These are phyloP conservation scores for Tautogolabrus adspersus DNA, from an alignment of 2,113 vertebrate species.

Conservation along the genomic window DNA sequence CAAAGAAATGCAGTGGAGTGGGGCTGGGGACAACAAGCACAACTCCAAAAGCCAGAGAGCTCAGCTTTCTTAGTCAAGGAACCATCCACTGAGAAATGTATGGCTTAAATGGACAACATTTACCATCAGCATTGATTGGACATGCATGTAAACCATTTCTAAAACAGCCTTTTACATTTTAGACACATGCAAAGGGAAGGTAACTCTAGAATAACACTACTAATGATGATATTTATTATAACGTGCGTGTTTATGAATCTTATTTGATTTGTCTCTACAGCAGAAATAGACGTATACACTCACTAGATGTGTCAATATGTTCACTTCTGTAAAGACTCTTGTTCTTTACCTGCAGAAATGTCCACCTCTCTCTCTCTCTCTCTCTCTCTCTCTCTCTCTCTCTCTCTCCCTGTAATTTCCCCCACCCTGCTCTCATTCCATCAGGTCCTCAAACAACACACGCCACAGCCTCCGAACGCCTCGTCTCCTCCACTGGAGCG, in stretches of 20 bases:
- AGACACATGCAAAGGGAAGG: not conserved
- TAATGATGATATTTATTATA: not conserved
- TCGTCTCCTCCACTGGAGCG: constrained; percentile 63
- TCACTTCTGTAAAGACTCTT: not conserved
- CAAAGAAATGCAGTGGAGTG: too few relatives aligned
- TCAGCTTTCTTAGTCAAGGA: too few relatives aligned
- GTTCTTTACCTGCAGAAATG: constrained; percentile 16
- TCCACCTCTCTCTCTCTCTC: constrained; percentile 17
- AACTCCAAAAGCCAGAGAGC: too few relatives aligned
- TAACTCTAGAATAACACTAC: not conserved
- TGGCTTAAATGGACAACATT: too few relatives aligned
- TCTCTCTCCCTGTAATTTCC: constrained; percentile 29
- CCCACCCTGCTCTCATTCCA: constrained; percentile 65
- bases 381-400: constrained; percentile 8
- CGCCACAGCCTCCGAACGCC: constrained; percentile 57
- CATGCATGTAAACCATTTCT: too few relatives aligned
- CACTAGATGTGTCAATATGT: too few relatives aligned
- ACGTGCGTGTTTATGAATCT: not conserved
- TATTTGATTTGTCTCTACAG: not conserved
- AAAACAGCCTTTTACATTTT: too few relatives aligned
- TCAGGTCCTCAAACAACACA: constrained; percentile 69
- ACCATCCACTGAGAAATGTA: too few relatives aligned
- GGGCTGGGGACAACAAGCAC: too few relatives aligned
- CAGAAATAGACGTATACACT: not conserved
- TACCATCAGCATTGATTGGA: too few relatives aligned